Evolutionary conservation across 2,797 vertebrate species (phyloP), one percentile per base, ranked within the genome.

Genomic region (Sciurus carolinensis): DNA sequence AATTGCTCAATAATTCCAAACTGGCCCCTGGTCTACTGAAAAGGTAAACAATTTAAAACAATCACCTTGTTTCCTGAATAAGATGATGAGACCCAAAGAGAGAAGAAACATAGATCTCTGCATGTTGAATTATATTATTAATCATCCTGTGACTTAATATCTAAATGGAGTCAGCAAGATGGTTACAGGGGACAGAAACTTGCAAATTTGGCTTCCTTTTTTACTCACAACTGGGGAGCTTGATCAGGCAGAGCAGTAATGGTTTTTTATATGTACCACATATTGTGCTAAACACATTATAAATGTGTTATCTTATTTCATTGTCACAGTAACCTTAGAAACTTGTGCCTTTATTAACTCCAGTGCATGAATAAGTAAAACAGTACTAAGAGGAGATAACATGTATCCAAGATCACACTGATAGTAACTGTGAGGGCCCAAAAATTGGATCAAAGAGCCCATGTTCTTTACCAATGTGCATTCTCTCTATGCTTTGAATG

Each of bases 351-450:
- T 94, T 52, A 76, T 54, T 92, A 71, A 80, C 7, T 14, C 62
- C 13, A 62, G 69, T n/a, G 87, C 42, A 79, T 91, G 59, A 94
- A 69, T 90, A 82, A 82, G 76, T 87, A 84, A 96, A 87, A 9
- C 7, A 28, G 86, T 6, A 36, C 10, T 39, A 64, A 52, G 71
- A 62, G 30, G 93, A 87, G 26, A 72, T 77, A 18, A 92, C n/a
- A 44, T 81, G 76, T 91, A 54, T 89, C 71, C 22, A 80, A 77
- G 81, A 50, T 79, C 82, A 81, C 36, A n/a, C 1, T 81, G 82
- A 66, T 80, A 36, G 50, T 36, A 62, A 75, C 39, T 42, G 42
- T 59, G 26, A 69, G 62, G 95, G 57, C 17, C 81, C 36, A 50
- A 54, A 86, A 80, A 87, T 89, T 22, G 13, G 81, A 73, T 15